phyloP scores from a whole-genome alignment of 1,140 invertebrate genomes.

The Piezodorus guildinii region DNA sequence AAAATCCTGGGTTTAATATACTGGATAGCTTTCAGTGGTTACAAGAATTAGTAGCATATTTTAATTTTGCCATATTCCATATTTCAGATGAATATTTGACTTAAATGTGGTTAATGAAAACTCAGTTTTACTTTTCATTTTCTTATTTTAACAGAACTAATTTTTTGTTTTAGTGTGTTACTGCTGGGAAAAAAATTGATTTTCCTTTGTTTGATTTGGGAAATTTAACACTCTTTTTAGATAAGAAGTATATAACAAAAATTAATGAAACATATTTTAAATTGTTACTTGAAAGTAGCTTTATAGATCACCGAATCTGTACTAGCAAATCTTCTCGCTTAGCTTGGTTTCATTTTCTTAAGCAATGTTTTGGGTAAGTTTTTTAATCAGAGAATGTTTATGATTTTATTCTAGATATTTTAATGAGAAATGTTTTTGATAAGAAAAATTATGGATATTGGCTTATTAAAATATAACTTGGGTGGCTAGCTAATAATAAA shows the following conservation, averaged over 20 bases:
- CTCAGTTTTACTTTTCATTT: too few species aligned
- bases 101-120: too few species aligned
- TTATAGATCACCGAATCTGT: not conserved
- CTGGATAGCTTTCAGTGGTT: too few species aligned
- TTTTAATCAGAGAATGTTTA: not conserved
- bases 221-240: not conserved
- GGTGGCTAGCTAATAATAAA: not conserved
- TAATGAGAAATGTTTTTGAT: not conserved
- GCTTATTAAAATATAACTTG: not conserved
- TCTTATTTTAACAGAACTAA: too few species aligned
- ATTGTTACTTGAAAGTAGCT: not conserved
- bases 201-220: not conserved
- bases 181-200: not conserved
- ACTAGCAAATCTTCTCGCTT: not conserved
- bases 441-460: not conserved
- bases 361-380: constrained; percentile 1
- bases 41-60: too few species aligned
- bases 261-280: not conserved
- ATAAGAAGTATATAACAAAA: not conserved
- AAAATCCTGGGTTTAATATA: too few species aligned
- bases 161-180: not conserved
- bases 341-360: not conserved
- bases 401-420: not conserved
- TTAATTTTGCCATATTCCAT: too few species aligned
- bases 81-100: too few species aligned